phyloP scores from a whole-genome alignment of 2,113 vertebrate genomes.

The Albula glossodonta region DNA sequence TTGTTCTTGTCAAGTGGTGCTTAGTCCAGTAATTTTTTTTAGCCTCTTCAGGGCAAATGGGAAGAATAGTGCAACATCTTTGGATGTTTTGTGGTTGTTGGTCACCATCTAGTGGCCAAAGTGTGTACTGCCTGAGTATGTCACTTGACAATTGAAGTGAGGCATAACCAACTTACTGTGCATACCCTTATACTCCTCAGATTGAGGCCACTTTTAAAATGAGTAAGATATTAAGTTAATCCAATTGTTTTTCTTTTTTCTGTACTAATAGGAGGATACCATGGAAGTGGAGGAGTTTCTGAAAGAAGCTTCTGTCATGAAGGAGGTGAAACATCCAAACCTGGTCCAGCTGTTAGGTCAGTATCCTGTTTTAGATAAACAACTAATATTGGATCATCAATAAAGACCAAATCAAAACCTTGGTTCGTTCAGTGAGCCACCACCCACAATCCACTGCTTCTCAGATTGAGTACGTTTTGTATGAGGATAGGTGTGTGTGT shows the following conservation, averaged over 20 bases:
- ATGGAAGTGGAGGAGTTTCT: conserved; percentile 99
- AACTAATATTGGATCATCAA: too few relatives aligned
- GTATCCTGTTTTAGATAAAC: conserved; percentile 26
- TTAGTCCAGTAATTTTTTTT: not conserved
- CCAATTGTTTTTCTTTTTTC: not conserved
- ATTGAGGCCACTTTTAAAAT: not conserved
- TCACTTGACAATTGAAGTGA: not conserved
- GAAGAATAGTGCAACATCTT: not conserved
- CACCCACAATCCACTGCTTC: not conserved
- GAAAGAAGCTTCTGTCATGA: conserved; percentile 98
- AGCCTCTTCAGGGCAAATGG: not conserved
- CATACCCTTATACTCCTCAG: not conserved
- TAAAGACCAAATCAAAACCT: too few relatives aligned
- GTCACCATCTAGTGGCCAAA: conserved; percentile 55
- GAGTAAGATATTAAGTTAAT: not conserved
- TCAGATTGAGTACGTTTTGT: not conserved
- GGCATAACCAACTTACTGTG: not conserved
- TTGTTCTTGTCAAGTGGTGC: not conserved
- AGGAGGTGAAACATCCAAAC: conserved; percentile 98
- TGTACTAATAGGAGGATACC: conserved; percentile 86
- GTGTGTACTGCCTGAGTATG: not conserved
- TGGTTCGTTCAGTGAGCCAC: not conserved
- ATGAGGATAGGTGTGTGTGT: not conserved
- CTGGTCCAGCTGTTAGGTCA: conserved; percentile 86
- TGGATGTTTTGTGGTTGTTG: conserved; percentile 18